A percentile compares a stretch with the other conserved stretches of the same genome.
These are phyloP conservation scores for Thereva nobilitata DNA, from an alignment of 2,888 invertebrate genomes.

Conservation along the genomic window DNA sequence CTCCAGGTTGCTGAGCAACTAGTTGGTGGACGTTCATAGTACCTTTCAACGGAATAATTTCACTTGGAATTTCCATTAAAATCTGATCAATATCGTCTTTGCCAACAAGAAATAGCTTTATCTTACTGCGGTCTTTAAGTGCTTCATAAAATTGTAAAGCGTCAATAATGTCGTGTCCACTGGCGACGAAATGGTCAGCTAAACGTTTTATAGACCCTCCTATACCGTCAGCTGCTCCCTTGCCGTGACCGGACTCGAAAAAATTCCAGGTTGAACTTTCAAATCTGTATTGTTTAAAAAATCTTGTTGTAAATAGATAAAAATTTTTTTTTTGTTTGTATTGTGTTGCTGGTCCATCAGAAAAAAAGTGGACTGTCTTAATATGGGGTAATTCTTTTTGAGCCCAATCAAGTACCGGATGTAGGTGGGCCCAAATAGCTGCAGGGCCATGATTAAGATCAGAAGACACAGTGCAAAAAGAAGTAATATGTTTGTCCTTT, in stretches of 20 bases:
- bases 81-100: constrained; percentile 4
- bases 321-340: constrained; percentile 16
- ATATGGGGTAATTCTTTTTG: neutral
- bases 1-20: no score
- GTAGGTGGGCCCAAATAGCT: constrained; percentile 20
- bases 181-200: constrained; percentile 8
- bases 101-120: constrained; percentile 2
- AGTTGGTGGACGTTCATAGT: no score
- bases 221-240: constrained; percentile 21
- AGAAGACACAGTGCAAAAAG: no score
- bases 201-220: constrained; percentile 13
- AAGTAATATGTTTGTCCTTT: no score
- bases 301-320: constrained; percentile 8
- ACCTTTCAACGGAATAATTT: no score
- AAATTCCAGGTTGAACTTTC: constrained; percentile 3
- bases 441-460: constrained; percentile 3
- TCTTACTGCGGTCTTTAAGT: constrained; percentile 4
- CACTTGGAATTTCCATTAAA: constrained; percentile 6
- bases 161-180: constrained; percentile 9
- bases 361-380: constrained; percentile 15
- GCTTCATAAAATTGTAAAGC: constrained; percentile 7
- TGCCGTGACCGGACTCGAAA: constrained; percentile 15
- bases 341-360: constrained; percentile 16
- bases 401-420: constrained; percentile 2
- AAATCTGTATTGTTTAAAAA: constrained; percentile 17